Evolutionary conservation across 2,888 invertebrate species (phyloP), one percentile per base, ranked within the genome.

Genomic region (Mystacides longicornis): DNA sequence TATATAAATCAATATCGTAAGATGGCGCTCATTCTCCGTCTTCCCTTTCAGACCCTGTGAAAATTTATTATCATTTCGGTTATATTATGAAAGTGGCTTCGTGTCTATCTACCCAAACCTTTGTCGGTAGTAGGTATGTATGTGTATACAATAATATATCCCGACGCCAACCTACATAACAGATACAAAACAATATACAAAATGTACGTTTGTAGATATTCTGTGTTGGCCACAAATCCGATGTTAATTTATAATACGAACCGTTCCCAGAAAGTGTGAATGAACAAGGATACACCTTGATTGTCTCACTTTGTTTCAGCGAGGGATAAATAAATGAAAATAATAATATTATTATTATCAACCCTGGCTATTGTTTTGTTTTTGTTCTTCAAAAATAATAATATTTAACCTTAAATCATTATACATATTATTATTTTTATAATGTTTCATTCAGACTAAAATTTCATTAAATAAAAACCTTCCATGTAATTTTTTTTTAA

Each of bases 241-340:
- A 50, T 56, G 58, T 49, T 60, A 60, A 60, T 60, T 60, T 60
- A 60, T 58, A 58, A 56, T 56, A 52, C 47, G 48, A 46, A 47
- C 47, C 54, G 51, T 56, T 58, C 16, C 37, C 58, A n/a, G 51
- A 52, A 23, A 49, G 23, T 33, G 48, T 49, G 50, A 59, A 56
- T 55, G 54, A 59, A 55, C 53, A 51, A 37, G 37, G 14, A 37
- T 37, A 37, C 37, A 37, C 37, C 37, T 14, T 37, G 37, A 37
- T 37, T 37, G 37, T 37, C 37, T 37, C 37, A 37, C 37, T 7
- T 37, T 37, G 37, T 37, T 37, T 37, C 37, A 37, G 14, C 37
- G 37, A 37, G 37, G 37, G 37, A 14, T 37, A 37, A 37, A 16
- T 37, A 37, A 37, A 37, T 37, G 37, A n/a, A 37, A 37, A n/a